phyloP scores from a whole-genome alignment of 1,140 invertebrate species.

The Brachionus sp. region DNA sequence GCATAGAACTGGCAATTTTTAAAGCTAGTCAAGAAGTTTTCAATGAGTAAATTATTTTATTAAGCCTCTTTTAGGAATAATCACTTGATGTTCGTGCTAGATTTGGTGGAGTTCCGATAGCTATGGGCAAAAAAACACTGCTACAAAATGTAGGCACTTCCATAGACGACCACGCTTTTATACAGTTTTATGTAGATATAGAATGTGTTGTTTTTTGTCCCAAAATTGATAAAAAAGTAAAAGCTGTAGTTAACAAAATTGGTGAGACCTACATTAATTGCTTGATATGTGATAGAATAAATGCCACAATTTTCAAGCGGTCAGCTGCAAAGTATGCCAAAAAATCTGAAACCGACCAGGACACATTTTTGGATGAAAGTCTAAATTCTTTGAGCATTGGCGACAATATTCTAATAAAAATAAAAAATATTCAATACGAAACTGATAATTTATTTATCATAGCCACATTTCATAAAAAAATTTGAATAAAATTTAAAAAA shows the following conservation, averaged over 20 bases:
- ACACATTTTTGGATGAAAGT: not conserved
- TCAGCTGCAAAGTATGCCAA: not conserved
- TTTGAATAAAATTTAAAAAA: slow-evolving; percentile 17
- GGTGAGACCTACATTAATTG: slow-evolving; percentile 19
- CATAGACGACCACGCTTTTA: slow-evolving; percentile 34
- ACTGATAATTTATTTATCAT: slow-evolving; percentile 39
- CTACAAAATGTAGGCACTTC: slow-evolving; percentile 34
- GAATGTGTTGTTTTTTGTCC: slow-evolving; percentile 32
- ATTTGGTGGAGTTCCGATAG: slow-evolving; percentile 21
- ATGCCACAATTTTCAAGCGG: slow-evolving; percentile 35
- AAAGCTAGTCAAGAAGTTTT: slow-evolving; percentile 33
- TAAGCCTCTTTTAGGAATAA: not conserved
- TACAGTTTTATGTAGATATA: slow-evolving; percentile 42
- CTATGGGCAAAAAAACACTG: slow-evolving; percentile 35
- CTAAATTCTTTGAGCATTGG: slow-evolving; percentile 7
- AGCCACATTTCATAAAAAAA: slow-evolving; percentile 23
- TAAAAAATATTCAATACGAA: slow-evolving; percentile 40
- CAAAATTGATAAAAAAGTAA: slow-evolving; percentile 39
- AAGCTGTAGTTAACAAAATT: slow-evolving; percentile 39
- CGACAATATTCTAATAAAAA: slow-evolving; percentile 33
- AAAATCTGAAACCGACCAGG: not conserved
- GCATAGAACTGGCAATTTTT: slow-evolving; percentile 37
- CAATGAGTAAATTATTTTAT: slow-evolving; percentile 14
- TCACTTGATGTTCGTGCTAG: not conserved
- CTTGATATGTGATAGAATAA: slow-evolving; percentile 34